These are phyloP conservation scores for Brachypalpus laphriformis DNA, from an alignment of 2,888 invertebrate genomes.

Conservation along the genomic window DNA sequence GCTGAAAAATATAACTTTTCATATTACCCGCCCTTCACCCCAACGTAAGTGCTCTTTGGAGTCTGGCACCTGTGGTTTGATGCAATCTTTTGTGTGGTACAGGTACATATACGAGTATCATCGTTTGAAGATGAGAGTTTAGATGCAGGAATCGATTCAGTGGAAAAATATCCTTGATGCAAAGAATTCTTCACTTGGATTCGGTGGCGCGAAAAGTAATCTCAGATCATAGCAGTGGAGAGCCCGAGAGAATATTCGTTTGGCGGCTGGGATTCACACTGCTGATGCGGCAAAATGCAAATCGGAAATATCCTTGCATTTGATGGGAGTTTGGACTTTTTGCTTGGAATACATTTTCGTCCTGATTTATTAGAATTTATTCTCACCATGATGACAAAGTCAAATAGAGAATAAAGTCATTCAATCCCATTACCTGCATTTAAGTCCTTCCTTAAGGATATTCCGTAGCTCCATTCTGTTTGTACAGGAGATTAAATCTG, in stretches of 20 bases:
- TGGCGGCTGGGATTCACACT: constrained; percentile 1
- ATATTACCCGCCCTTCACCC: background rate
- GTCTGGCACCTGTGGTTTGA: constrained; percentile 15
- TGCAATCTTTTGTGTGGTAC: constrained; percentile 3
- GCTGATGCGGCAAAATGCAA: constrained; percentile 18
- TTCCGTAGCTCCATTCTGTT: no score
- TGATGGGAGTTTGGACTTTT: background rate
- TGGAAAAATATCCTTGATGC: constrained; percentile 17
- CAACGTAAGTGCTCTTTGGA: background rate
- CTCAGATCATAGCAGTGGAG: background rate
- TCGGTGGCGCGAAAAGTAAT: constrained; percentile 24
- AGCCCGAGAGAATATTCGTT: background rate
- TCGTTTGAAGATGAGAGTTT: background rate
- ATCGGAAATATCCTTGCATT: background rate
- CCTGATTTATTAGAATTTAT: background rate
- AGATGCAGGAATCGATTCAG: background rate
- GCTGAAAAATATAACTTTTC: constrained; percentile 9
- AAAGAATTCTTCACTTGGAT: no score
- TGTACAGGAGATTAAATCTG: background rate
- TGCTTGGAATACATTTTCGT: background rate
- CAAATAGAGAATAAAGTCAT: background rate
- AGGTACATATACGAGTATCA: background rate
- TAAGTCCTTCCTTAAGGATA: background rate
- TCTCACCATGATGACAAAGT: no score
- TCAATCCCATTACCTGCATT: background rate